Percentiles rank a stretch among this genome's conserved stretches.
phyloP scores from a whole-genome alignment of 2,113 vertebrate species.

The Tonatia bakeri region DNA sequence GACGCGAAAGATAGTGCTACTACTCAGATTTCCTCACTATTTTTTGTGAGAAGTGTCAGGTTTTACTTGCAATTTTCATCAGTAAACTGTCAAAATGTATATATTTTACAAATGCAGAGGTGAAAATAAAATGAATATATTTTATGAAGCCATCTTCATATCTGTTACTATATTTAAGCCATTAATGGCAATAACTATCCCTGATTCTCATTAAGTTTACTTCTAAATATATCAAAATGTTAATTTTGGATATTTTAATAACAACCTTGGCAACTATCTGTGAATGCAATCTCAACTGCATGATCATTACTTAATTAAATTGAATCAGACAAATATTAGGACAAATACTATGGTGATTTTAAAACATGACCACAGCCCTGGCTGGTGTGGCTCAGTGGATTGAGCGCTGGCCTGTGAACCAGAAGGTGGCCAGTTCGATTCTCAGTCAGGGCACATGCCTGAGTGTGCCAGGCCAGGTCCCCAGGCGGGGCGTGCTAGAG shows the following conservation, averaged over 20 bases:
- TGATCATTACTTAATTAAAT: neutral
- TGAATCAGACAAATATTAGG: conserved; percentile 4
- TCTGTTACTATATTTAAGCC: neutral
- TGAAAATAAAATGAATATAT: neutral
- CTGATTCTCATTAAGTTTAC: neutral
- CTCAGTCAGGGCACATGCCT: too few relatives aligned
- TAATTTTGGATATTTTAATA: neutral
- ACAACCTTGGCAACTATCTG: neutral
- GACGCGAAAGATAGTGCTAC: neutral
- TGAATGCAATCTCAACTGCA: conserved; percentile 14
- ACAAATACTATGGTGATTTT: neutral
- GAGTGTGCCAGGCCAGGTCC: too few relatives aligned
- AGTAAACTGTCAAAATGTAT: neutral
- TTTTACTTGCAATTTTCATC: neutral
- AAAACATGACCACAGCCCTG: neutral
- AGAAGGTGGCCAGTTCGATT: too few relatives aligned
- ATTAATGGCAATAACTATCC: neutral
- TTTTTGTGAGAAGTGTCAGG: conserved; percentile 16
- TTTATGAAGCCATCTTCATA: neutral
- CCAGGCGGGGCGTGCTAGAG: too few relatives aligned
- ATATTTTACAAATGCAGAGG: neutral
- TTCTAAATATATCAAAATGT: neutral
- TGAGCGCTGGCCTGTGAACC: too few relatives aligned
- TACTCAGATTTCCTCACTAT: neutral
- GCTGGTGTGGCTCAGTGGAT: too few relatives aligned